Evolutionary conservation across 2,888 invertebrate genomes (phyloP).

Genomic region (Andrena flavipes): DNA sequence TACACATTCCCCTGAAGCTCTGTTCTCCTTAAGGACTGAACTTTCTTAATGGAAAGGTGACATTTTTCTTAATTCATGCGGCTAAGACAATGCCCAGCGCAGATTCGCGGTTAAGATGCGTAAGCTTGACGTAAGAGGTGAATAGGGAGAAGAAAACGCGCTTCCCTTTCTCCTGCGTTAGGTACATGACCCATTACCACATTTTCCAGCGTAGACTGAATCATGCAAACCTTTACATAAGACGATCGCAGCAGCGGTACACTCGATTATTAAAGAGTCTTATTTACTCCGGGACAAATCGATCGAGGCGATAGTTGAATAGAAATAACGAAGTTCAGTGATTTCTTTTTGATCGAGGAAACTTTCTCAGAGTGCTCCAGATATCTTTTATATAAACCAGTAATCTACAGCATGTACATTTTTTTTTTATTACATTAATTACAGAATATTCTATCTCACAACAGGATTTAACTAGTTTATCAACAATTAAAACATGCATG

Average conservation of each 20-base stretch:
- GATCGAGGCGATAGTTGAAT: too few relatives aligned
- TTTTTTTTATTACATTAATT: too few relatives aligned
- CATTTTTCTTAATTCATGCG: background rate
- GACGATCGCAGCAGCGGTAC: background rate
- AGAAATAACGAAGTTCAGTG: too few relatives aligned
- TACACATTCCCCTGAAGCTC: background rate
- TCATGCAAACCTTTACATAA: background rate
- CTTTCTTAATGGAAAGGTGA: background rate
- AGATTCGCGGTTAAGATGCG: background rate
- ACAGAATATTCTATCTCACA: too few relatives aligned
- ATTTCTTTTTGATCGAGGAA: too few relatives aligned
- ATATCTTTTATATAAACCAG: too few relatives aligned
- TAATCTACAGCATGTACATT: too few relatives aligned
- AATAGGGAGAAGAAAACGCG: background rate
- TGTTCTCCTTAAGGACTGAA: background rate
- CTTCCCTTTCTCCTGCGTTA: background rate
- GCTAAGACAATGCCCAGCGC: background rate
- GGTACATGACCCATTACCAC: background rate
- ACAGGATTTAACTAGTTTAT: too few relatives aligned
- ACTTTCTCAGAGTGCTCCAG: too few relatives aligned
- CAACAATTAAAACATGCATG: too few relatives aligned
- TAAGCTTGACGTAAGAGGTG: background rate
- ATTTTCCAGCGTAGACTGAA: background rate
- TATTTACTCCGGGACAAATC: too few relatives aligned
- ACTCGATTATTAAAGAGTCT: background rate